Conservation (phyloP, 2,113 vertebrate genomes). For the Heteronetta atricapilla region DNA sequence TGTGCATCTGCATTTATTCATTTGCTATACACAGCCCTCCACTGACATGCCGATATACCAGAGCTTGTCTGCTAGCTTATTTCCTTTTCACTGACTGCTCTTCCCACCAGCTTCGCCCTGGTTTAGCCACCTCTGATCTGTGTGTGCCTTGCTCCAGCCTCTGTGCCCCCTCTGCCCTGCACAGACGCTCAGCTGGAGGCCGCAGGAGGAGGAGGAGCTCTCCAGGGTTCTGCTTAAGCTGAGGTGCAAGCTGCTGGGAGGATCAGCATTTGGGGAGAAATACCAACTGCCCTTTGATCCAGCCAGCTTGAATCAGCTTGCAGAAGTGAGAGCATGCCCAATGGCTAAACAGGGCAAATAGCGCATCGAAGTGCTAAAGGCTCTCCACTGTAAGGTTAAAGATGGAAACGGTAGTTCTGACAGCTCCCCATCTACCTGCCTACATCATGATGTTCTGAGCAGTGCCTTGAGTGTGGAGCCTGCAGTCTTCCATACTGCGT, state of each 20-base stretch:
- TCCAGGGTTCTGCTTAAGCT: slow-evolving; percentile 65
- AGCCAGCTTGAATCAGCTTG: background rate
- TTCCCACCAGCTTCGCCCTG: background rate
- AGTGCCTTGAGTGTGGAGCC: background rate
- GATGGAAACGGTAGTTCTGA: background rate
- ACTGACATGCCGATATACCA: background rate
- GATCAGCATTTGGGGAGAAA: background rate
- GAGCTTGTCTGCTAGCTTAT: background rate
- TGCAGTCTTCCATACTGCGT: background rate
- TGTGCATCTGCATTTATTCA: background rate
- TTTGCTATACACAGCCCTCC: background rate
- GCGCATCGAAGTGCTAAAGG: background rate
- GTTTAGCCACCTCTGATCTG: background rate
- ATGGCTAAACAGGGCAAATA: background rate
- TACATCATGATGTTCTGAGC: background rate
- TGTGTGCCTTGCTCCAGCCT: background rate
- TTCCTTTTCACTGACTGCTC: background rate
- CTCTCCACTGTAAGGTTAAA: background rate
- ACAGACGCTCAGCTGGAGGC: background rate
- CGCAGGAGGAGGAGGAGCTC: background rate
- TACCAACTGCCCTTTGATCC: background rate
- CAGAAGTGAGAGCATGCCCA: background rate
- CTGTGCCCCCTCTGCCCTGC: background rate
- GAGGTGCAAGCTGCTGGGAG: background rate
- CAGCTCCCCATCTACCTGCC: background rate